These are phyloP conservation scores for Bilobella aurantiaca DNA, from an alignment of 1,140 invertebrate species.

Conservation along the genomic window DNA sequence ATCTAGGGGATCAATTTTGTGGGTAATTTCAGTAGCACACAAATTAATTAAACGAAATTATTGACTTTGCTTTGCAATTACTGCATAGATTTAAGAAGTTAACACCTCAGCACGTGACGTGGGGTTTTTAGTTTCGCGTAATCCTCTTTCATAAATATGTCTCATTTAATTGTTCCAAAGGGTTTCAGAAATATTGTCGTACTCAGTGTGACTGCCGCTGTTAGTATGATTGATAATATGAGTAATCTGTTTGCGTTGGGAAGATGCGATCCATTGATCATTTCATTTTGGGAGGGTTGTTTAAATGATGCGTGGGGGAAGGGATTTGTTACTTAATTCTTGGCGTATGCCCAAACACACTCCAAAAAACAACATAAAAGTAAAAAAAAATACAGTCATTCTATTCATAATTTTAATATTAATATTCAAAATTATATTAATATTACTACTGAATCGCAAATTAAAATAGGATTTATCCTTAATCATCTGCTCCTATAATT, in stretches of 20 bases:
- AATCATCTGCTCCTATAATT: too few relatives aligned
- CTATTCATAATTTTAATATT: background rate
- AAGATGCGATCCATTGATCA: background rate
- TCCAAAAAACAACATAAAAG: slow-evolving; percentile 5
- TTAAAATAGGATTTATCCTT: too few relatives aligned
- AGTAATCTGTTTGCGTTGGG: background rate
- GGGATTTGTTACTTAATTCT: background rate
- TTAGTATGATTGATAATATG: background rate
- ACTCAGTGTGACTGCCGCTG: background rate
- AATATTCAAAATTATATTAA: too few relatives aligned
- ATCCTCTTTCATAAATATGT: background rate
- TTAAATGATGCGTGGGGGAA: background rate
- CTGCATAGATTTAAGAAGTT: background rate
- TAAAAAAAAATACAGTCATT: too few relatives aligned
- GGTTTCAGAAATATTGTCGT: too few relatives aligned
- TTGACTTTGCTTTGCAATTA: background rate
- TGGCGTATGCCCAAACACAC: background rate
- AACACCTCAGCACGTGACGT: background rate
- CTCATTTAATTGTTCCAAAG: too few relatives aligned
- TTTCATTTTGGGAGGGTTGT: background rate
- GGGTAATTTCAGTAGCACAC: too few relatives aligned
- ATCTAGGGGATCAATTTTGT: too few relatives aligned
- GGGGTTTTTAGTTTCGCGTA: background rate
- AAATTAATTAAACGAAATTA: too few relatives aligned
- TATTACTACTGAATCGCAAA: too few relatives aligned